phyloP scores from a whole-genome alignment of 2,797 vertebrate genomes.

The Gobio occitaniae region DNA sequence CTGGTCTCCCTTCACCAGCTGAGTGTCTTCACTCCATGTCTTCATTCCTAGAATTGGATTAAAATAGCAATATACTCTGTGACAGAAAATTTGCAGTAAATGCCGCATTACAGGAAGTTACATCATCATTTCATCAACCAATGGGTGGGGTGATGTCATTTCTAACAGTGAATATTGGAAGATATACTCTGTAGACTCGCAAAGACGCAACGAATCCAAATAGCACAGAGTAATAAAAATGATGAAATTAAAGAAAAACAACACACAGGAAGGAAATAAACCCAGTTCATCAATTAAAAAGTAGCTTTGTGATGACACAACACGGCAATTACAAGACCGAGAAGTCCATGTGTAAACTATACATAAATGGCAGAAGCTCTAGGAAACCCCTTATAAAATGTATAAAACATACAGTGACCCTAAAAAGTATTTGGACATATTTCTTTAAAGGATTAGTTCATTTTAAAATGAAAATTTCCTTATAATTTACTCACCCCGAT shows the following conservation, averaged over 20 bases:
- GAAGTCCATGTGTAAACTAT: neutral
- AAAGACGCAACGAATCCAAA: neutral
- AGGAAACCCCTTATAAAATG: neutral
- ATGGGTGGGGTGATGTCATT: constrained; percentile 1
- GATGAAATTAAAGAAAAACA: neutral
- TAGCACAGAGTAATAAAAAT: neutral
- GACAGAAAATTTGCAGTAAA: constrained; percentile 63
- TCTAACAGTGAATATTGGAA: constrained; percentile 4
- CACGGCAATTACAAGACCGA: neutral
- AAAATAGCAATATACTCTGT: constrained; percentile 78
- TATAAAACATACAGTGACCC: neutral
- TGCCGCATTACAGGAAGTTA: constrained; percentile 47
- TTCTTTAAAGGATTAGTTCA: too few species aligned
- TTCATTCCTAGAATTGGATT: constrained; percentile 81
- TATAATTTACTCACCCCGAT: too few species aligned
- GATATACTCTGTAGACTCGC: constrained; percentile 17
- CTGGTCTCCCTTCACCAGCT: constrained; percentile 53
- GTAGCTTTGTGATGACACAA: neutral
- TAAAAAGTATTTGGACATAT: constrained; percentile 2
- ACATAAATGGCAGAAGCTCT: neutral
- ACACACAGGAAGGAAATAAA: constrained; percentile 1
- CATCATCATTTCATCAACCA: constrained; percentile 41
- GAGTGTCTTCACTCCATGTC: constrained; percentile 77
- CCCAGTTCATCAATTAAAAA: neutral
- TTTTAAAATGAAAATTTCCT: too few species aligned